phyloP scores from a whole-genome alignment of 2,888 invertebrate species.

The Panorpa germanica region DNA sequence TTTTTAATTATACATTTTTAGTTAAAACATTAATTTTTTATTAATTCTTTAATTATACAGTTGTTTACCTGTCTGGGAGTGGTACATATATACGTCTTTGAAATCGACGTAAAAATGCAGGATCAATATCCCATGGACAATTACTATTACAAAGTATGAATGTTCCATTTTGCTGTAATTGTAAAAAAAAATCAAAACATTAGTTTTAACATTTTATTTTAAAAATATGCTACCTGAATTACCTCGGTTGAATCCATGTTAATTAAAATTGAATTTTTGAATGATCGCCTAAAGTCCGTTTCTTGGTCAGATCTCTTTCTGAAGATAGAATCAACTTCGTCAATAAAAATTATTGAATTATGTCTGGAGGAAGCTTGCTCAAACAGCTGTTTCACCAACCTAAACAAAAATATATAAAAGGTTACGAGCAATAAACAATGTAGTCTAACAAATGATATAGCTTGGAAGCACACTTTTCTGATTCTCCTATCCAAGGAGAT shows the following conservation, averaged over 20 bases:
- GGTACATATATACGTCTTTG: slow-evolving; percentile 33
- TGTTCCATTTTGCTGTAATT: slow-evolving; percentile 17
- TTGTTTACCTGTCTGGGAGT: slow-evolving; percentile 26
- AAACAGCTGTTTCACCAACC: slow-evolving; percentile 23
- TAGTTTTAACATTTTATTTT: neutral
- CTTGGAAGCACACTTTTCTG: slow-evolving; percentile 28
- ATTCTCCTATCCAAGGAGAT: slow-evolving; percentile 33
- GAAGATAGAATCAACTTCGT: slow-evolving; percentile 38
- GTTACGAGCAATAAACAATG: neutral
- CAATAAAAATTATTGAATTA: slow-evolving; percentile 31
- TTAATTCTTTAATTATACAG: neutral
- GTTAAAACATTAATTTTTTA: neutral
- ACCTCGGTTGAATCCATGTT: slow-evolving; percentile 25
- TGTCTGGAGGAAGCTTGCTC: slow-evolving; percentile 19
- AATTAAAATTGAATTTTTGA: slow-evolving; percentile 34
- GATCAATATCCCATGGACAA: slow-evolving; percentile 40
- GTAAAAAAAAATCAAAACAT: slow-evolving; percentile 9
- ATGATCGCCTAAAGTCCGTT: slow-evolving; percentile 28
- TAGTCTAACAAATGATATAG: neutral
- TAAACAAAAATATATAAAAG: slow-evolving; percentile 9
- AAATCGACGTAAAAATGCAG: slow-evolving; percentile 34
- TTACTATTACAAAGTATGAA: slow-evolving; percentile 36
- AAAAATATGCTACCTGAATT: slow-evolving; percentile 6
- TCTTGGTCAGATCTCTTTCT: slow-evolving; percentile 26
- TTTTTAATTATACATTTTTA: neutral